Conservation (phyloP, 2,888 invertebrate genomes). For the Pammene fasciana region DNA sequence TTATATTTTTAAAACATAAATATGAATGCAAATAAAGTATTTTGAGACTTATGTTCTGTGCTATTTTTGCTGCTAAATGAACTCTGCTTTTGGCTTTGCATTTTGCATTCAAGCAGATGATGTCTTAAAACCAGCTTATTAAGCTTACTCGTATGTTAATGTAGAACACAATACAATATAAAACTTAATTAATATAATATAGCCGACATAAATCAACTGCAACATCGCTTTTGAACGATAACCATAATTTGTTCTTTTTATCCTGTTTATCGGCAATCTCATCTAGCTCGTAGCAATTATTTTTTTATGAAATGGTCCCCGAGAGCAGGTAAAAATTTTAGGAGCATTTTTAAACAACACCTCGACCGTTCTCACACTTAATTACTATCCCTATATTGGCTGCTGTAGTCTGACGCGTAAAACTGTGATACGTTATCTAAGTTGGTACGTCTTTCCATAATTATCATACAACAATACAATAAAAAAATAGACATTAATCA, state of each 20-base stretch:
- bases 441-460: background rate
- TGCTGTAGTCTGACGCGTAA: background rate
- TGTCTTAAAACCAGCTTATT: no score
- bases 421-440: background rate
- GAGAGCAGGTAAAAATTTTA: constrained; percentile 34
- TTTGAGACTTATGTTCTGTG: no score
- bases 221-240: constrained; percentile 17
- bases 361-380: constrained; percentile 30
- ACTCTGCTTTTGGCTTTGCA: no score
- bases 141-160: no score
- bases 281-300: constrained; percentile 23
- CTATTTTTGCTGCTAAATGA: no score
- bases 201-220: constrained; percentile 23
- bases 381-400: constrained; percentile 22
- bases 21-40: no score
- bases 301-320: constrained; percentile 32
- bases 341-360: constrained; percentile 20
- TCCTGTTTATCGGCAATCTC: constrained; percentile 19
- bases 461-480: constrained; percentile 4
- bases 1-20: no score
- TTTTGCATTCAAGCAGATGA: no score
- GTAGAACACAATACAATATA: background rate
- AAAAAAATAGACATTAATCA: no score
- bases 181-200: background rate
- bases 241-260: constrained; percentile 24